phyloP scores from a whole-genome alignment of 2,888 invertebrate genomes.

The Amphipyra berbera region DNA sequence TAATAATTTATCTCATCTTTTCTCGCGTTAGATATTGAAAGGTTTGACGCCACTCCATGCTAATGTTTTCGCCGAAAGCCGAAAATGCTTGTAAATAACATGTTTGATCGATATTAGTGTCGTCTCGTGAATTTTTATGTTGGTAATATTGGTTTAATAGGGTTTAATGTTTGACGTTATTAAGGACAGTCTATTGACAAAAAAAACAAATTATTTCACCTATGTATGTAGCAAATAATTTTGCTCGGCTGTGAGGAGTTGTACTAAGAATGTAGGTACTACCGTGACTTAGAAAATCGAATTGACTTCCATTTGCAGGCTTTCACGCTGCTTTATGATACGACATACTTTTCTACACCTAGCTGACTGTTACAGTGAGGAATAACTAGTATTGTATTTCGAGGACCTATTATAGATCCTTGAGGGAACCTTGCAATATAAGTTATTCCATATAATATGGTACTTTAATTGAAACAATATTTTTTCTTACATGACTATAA shows the following conservation, averaged over 20 bases:
- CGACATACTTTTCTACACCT: no score
- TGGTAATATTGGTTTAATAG: constrained; percentile 15
- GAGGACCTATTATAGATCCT: constrained; percentile 5
- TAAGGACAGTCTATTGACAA: not conserved
- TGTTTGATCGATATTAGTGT: constrained; percentile 26
- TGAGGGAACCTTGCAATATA: not conserved
- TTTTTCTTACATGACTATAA: no score
- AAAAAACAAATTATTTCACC: no score
- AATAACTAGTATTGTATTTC: not conserved
- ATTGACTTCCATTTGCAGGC: not conserved
- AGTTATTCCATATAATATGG: not conserved
- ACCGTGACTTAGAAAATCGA: not conserved
- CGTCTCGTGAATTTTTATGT: constrained; percentile 53
- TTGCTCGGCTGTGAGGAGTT: no score
- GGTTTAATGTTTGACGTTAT: constrained; percentile 1
- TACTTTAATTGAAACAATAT: no score
- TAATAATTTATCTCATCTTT: constrained; percentile 1
- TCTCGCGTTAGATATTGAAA: constrained; percentile 13
- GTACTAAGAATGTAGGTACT: not conserved
- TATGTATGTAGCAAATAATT: no score
- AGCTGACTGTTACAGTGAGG: not conserved
- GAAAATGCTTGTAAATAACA: constrained; percentile 42
- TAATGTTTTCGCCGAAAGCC: constrained; percentile 27
- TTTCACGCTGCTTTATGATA: no score
- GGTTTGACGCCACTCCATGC: constrained; percentile 25